Base-by-base conservation (phyloP, 2,888 invertebrate species). In the Polydrusus tereticollis region DNA sequence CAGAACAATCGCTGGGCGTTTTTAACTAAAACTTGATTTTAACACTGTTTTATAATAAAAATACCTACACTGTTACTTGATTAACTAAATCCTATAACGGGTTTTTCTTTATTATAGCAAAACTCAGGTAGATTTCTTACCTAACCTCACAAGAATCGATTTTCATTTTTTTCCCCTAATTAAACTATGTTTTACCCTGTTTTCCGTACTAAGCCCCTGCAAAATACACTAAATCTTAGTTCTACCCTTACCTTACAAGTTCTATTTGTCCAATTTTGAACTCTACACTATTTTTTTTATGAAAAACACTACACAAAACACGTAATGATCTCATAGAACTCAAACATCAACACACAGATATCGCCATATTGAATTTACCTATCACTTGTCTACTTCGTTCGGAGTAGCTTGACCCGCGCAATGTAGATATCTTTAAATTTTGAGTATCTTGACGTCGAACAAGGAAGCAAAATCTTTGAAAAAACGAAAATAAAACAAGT, bases 301-400 rank as follows among this genome's bases (percentile, higher is more conserved):
- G 18, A 64, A 45, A 36, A 63, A 29, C 33, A 38, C 33, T 63
- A 63, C 47, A 64, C 65, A 21, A 66, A 69, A 68, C 41, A 4
- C 59, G 29, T 26, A 57, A 58, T 58, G 38, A 67, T 50, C 70
- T 57, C 65, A 72, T 75, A 74, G 75, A 62, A 73, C 41, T 76
- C 73, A 62, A 65, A 69, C 50, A 74, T 58, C 69, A 75, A 66
- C 74, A 77, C 75, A 76, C 74, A 77, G 76, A 77, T 78, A 73
- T 74, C 78, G 79, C 79, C 79, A 79, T 79, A 77, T 79, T 79
- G 79, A 73, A 77, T 75, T 68, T 65, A 52, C 21, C 68, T 60
- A 52, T 60, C 59, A 60, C 50, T 68, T 55, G 43, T 38, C 38
- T 52, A 2, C 0, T 41, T 16, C 65, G 55, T 65, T 65, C 65